phyloP scores from a whole-genome alignment of 2,888 invertebrate genomes.

The Noctua janthina region DNA sequence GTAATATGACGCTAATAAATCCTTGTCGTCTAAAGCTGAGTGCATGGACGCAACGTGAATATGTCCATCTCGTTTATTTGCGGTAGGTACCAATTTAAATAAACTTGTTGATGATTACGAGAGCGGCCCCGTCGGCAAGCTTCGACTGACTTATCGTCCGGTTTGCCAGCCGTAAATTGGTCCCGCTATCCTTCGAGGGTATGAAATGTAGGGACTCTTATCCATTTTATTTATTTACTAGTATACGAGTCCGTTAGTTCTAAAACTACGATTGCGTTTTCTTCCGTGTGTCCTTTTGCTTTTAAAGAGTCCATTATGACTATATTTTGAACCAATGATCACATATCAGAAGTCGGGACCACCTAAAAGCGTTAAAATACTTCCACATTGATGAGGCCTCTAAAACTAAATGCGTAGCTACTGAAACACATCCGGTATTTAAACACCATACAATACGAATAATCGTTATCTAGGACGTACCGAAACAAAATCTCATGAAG shows the following conservation, averaged over 20 bases:
- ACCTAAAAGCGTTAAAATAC: no score
- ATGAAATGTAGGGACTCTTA: conserved; percentile 65
- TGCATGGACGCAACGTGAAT: conserved; percentile 64
- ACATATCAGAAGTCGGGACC: background rate
- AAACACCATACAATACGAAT: conserved; percentile 22
- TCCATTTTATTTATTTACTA: conserved; percentile 65
- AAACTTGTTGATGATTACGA: conserved; percentile 77
- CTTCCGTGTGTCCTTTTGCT: conserved; percentile 18
- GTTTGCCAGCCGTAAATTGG: conserved; percentile 74
- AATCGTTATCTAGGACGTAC: conserved; percentile 53
- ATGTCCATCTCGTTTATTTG: conserved; percentile 75
- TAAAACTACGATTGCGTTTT: conserved; percentile 38
- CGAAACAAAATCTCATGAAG: conserved; percentile 58
- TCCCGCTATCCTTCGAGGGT: conserved; percentile 70
- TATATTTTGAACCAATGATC: background rate
- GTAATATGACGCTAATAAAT: conserved; percentile 67
- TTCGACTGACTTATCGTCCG: conserved; percentile 69
- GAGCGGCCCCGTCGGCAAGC: conserved; percentile 68
- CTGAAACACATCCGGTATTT: conserved; percentile 8
- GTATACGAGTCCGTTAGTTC: conserved; percentile 39
- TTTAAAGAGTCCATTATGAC: conserved; percentile 19
- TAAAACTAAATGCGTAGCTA: conserved; percentile 7
- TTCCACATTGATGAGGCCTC: background rate
- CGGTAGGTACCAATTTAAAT: conserved; percentile 79
- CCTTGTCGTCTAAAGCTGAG: conserved; percentile 62